A percentile compares a stretch with the other conserved stretches of the same genome.
These are phyloP conservation scores for Rallus crepitans DNA, from an alignment of 2,797 vertebrate genomes.

Conservation along the genomic window DNA sequence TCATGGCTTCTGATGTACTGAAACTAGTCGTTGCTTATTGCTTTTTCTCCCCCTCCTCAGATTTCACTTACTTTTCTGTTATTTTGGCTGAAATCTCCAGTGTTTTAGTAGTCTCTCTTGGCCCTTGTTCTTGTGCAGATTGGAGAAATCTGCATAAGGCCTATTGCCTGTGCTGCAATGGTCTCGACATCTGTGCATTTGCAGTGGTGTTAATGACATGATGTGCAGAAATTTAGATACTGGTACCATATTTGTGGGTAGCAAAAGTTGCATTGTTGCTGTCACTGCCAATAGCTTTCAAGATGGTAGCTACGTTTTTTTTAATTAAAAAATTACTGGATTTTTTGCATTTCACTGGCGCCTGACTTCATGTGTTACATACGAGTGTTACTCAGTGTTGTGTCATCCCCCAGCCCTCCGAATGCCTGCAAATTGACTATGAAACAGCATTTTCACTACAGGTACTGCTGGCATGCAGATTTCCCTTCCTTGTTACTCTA, in stretches of 20 bases:
- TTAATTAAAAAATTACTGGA: not conserved
- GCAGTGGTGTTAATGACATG: constrained; percentile 1
- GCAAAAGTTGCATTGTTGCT: not conserved
- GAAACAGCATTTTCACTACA: constrained; percentile 53
- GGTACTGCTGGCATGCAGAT: constrained; percentile 62
- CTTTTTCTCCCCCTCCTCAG: not conserved
- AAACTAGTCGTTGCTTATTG: constrained; percentile 13
- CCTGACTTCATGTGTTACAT: constrained; percentile 49
- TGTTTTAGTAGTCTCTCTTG: not conserved
- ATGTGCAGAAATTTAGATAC: not conserved
- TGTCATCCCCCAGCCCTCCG: constrained; percentile 30
- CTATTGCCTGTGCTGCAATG: not conserved
- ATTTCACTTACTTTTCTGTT: not conserved
- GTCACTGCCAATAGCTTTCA: not conserved
- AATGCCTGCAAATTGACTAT: constrained; percentile 32
- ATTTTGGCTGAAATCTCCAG: not conserved
- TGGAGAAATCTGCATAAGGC: not conserved
- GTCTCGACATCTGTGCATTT: not conserved
- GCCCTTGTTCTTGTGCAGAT: constrained; percentile 1
- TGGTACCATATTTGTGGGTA: not conserved
- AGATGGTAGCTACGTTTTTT: not conserved
- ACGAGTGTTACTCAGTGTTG: constrained; percentile 51
- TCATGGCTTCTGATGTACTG: not conserved
- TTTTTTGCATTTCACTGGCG: constrained; percentile 30
- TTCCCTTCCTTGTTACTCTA: constrained; percentile 54